Percentiles rank a stretch among this genome's conserved stretches.
These are phyloP conservation scores for Tachystola acroxantha DNA, from an alignment of 2,888 invertebrate species.

Conservation along the genomic window DNA sequence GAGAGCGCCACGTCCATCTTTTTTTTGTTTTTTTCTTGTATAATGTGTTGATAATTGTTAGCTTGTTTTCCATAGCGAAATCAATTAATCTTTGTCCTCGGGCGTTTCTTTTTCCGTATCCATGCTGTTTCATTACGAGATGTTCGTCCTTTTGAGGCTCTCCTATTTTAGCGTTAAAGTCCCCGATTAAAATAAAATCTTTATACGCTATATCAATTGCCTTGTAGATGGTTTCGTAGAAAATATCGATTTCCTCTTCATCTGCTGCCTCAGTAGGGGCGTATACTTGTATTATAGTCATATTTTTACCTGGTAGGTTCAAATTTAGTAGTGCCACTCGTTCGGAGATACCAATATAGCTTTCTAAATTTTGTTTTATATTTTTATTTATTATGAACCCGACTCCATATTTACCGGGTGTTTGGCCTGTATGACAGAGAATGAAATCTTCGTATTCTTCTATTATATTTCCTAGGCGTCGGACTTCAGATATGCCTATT, in stretches of 20 bases:
- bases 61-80: conserved; percentile 17
- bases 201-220: conserved; percentile 11
- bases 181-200: conserved; percentile 14
- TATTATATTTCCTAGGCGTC: conserved; percentile 18
- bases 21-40: conserved; percentile 15
- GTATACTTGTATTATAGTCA: conserved; percentile 20
- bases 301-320: conserved; percentile 2
- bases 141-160: conserved; percentile 14
- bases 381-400: conserved; percentile 24
- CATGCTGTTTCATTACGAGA: conserved; percentile 14
- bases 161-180: conserved; percentile 20
- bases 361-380: conserved; percentile 18
- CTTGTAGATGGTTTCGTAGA: conserved; percentile 11
- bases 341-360: conserved; percentile 19
- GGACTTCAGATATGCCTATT: conserved; percentile 19
- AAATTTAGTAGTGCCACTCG: conserved; percentile 19
- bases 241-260: conserved; percentile 12
- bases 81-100: conserved; percentile 19
- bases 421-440: conserved; percentile 19
- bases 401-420: conserved; percentile 19
- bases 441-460: conserved; percentile 23
- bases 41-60: conserved; percentile 16
- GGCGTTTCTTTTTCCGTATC: conserved; percentile 19
- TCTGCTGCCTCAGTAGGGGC: conserved; percentile 15
- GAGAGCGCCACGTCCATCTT: conserved; percentile 22